Evolutionary conservation across 2,888 invertebrate species (phyloP).

Genomic region (Chromoteleia sp.): DNA sequence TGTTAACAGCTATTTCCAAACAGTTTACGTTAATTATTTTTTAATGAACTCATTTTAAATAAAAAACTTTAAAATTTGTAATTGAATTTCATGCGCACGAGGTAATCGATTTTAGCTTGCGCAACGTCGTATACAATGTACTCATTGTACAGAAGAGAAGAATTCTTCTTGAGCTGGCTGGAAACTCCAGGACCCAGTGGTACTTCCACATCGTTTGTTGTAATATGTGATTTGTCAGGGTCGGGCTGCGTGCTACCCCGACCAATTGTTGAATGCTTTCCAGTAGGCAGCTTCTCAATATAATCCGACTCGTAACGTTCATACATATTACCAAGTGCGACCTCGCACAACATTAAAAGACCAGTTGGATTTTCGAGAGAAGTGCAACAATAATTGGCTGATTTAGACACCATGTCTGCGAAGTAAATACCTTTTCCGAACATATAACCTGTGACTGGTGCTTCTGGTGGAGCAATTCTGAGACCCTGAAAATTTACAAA

Average conservation of each 20-base stretch:
- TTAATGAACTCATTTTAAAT: not conserved
- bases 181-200: conserved; percentile 89
- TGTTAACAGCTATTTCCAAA: not conserved
- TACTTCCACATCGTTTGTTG: conserved; percentile 90
- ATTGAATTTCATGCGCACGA: conserved; percentile 94
- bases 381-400: conserved; percentile 97
- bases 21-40: not conserved
- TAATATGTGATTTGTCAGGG: conserved; percentile 86
- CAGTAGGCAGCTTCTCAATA: conserved; percentile 91
- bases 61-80: conserved; percentile 87
- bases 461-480: conserved; percentile 99
- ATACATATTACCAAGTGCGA: conserved; percentile 96
- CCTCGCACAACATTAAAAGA: conserved; percentile 96
- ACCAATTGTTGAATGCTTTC: conserved; percentile 95
- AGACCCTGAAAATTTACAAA: conserved; percentile 88
- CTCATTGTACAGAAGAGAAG: conserved; percentile 94
- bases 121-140: conserved; percentile 98
- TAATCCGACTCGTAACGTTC: conserved; percentile 90
- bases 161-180: conserved; percentile 82
- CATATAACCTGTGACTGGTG: conserved; percentile 97
- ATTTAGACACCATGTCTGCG: conserved; percentile 99
- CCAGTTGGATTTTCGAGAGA: conserved; percentile 90
- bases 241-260: conserved; percentile 94
- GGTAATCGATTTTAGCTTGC: conserved; percentile 96
- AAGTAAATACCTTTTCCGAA: conserved; percentile 97